A percentile compares a stretch with the other conserved stretches of the same genome.
These are phyloP conservation scores for Catostylus mosaicus DNA, from an alignment of 30 jellyfish, hydroid and myxozoan species.

Conservation along the genomic window DNA sequence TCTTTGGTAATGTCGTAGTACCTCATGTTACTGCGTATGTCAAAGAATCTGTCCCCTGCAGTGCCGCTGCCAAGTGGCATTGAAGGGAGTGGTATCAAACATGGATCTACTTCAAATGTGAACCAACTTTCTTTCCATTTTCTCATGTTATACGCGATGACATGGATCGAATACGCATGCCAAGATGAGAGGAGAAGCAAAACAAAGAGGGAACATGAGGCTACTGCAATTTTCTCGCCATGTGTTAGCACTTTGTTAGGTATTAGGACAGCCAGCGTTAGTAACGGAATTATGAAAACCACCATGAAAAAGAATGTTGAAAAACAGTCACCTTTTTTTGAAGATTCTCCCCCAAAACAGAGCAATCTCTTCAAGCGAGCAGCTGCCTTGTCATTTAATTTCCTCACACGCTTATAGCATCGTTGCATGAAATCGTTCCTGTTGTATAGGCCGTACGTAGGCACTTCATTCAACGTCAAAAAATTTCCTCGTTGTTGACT, in stretches of 20 bases:
- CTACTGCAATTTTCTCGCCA: constrained; percentile 8
- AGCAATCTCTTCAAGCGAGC: constrained; percentile 62
- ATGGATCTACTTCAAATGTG: constrained; percentile 52
- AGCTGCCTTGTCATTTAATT: constrained; percentile 77
- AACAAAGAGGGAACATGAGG: constrained; percentile 50
- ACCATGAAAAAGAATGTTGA: constrained; percentile 70
- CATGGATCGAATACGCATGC: constrained; percentile 72
- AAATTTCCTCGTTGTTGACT: constrained; percentile 62
- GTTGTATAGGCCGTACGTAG: constrained; percentile 93
- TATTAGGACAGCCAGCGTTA: constrained; percentile 58
- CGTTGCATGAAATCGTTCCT: constrained; percentile 93
- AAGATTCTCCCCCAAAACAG: constrained; percentile 92
- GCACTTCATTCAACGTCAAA: constrained; percentile 81
- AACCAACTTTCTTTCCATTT: constrained; percentile 86
- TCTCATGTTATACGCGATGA: constrained; percentile 29
- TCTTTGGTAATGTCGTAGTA: constrained; percentile 82
- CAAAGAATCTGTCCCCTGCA: constrained; percentile 75
- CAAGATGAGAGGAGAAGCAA: constrained; percentile 48
- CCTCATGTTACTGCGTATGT: constrained; percentile 72
- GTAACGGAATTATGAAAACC: constrained; percentile 67
- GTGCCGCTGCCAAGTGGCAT: constrained; percentile 59
- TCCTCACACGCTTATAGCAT: constrained; percentile 85
- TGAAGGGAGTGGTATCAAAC: constrained; percentile 45
- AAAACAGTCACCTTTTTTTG: constrained; percentile 80
- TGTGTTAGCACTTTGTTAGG: constrained; percentile 44